phyloP scores from a whole-genome alignment of 23 tunicate genomes.

The Halocynthia roretzi region DNA sequence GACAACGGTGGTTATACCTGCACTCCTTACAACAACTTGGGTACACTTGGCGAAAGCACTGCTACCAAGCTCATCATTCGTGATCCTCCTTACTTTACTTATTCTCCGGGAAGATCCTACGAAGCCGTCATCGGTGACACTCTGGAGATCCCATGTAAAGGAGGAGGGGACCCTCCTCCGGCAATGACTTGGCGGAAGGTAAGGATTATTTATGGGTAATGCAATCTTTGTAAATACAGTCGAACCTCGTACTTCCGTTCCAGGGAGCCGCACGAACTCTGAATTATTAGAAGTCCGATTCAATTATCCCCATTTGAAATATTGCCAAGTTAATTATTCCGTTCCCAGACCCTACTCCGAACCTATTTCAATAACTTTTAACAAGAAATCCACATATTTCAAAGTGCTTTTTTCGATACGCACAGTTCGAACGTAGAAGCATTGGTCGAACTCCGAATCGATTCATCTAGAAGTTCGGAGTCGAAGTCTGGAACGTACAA shows the following conservation, averaged over 20 bases:
- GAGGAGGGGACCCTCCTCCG: constrained; percentile 53
- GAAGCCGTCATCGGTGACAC: constrained; percentile 29
- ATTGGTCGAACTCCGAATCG: background rate
- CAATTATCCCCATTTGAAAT: background rate
- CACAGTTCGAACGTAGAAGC: too few species aligned
- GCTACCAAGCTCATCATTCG: constrained; percentile 26
- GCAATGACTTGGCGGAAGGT: constrained; percentile 71
- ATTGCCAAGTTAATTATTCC: background rate
- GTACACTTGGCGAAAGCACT: constrained; percentile 45
- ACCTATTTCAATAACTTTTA: too few species aligned
- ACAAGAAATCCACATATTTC: too few species aligned
- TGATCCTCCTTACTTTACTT: constrained; percentile 47
- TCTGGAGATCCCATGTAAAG: constrained; percentile 51
- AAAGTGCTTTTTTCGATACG: too few species aligned
- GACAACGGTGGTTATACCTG: constrained; percentile 71
- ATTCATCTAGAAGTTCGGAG: background rate
- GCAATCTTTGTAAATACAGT: background rate
- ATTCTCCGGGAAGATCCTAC: constrained; percentile 24
- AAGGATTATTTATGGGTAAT: background rate
- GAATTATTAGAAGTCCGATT: too few species aligned
- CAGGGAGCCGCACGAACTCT: too few species aligned
- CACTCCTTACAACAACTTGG: constrained; percentile 51
- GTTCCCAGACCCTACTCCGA: background rate
- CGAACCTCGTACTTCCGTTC: background rate
- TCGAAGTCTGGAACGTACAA: too few species aligned